Base-by-base conservation (phyloP, 2,113 vertebrate species). In the Felis chaus region DNA sequence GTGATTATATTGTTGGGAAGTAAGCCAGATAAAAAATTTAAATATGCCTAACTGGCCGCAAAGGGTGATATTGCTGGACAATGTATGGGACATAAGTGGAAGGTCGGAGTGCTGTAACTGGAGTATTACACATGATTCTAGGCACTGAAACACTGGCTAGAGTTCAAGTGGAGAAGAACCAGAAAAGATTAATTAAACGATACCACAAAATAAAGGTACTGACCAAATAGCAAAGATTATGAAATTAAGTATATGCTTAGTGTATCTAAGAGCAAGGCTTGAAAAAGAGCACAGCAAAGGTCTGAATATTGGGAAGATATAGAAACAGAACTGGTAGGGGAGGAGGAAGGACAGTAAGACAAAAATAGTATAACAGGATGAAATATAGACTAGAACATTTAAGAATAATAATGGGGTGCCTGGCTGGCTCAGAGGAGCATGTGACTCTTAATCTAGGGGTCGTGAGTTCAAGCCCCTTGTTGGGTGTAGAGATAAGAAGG, bases 21-120 rank as follows among this genome's bases (percentile, higher is more conserved):
- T 87, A 94, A 95, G 18, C 39, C 86, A 97, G 69, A 89, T 81
- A 89, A 91, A 94, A 95, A 82, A 66, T 71, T 31, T 95, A 53
- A 89, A 71, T 61, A 85, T 84, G 66, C 65, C 41, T 95, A 79
- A 45, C 50, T 16, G 91, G 41, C 9, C 7, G 2, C 66, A 85
- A 76, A 76, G n/a, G 23, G 25, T 71, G 39, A 91, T 57, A 81
- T 0, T 94, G 71, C 33, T 27, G 50, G 55, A 92, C 76, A 57
- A 93, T 12, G 73, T 15, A 66, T 0, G 84, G 12, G 94, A 84
- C 14, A 76, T 50, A 87, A 84, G 69, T 69, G 50, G 19, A 95
- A 76, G 73, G 23, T 73, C 36, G 80, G 0, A 6, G 23, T 95
- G 50, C 7, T 82, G 0, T 74, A 53, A 39, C 13, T 94, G 41